phyloP scores from a whole-genome alignment of 2,888 invertebrate species.

The Notodonta ziczac region DNA sequence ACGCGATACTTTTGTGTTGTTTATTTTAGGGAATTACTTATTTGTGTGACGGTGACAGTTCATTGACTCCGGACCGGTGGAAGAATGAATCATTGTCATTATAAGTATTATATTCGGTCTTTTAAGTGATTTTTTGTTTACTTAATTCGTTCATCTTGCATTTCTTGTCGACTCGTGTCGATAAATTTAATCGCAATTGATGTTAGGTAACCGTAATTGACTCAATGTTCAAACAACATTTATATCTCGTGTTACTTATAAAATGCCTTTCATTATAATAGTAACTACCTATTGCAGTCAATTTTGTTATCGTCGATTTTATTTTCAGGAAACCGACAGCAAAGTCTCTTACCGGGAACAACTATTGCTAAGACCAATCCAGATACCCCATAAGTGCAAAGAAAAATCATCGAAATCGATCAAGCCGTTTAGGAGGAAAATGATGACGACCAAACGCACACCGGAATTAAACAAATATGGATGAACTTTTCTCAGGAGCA shows the following conservation, averaged over 20 bases:
- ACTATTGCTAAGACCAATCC: too few species aligned
- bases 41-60: constrained; percentile 6
- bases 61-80: background rate
- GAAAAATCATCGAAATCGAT: too few species aligned
- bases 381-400: too few species aligned
- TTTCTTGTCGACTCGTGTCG: constrained; percentile 4
- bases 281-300: too few species aligned
- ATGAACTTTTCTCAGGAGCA: too few species aligned
- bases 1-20: constrained; percentile 9
- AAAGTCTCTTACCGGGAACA: too few species aligned
- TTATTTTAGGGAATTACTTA: constrained; percentile 9
- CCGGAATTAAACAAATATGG: too few species aligned
- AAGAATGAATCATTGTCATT: constrained; percentile 4
- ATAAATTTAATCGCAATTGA: background rate
- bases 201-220: background rate
- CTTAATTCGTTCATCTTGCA: constrained; percentile 5
- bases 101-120: constrained; percentile 4
- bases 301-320: too few species aligned
- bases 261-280: too few species aligned
- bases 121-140: constrained; percentile 5
- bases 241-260: background rate
- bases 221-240: background rate
- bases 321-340: too few species aligned
- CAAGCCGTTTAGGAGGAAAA: too few species aligned
- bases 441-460: too few species aligned